Evolutionary conservation across 92 coral and sea anemone genomes (phyloP).

Genomic region (Porites cylindrica): DNA sequence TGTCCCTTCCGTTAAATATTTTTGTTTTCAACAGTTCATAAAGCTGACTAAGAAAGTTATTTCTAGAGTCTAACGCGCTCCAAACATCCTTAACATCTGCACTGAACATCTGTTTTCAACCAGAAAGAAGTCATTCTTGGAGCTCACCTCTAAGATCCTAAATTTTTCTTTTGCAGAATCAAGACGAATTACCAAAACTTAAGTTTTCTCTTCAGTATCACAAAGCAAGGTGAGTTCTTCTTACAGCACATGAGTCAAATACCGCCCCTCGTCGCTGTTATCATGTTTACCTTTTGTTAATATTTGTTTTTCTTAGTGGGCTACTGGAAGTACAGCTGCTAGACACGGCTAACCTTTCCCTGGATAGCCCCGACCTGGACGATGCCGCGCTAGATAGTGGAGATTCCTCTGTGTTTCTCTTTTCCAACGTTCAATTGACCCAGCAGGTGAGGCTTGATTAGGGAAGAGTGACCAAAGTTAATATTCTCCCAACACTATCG

Average conservation of each 20-base stretch:
- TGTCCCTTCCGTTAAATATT: too few relatives aligned
- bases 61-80: too few relatives aligned
- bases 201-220: constrained; percentile 85
- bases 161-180: not conserved
- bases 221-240: constrained; percentile 56
- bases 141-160: not conserved
- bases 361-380: not conserved
- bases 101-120: too few relatives aligned
- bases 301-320: constrained; percentile 7
- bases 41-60: too few relatives aligned
- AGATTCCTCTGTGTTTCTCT: constrained; percentile 34
- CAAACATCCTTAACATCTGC: too few relatives aligned
- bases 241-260: too few relatives aligned
- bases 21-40: too few relatives aligned
- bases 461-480: too few relatives aligned
- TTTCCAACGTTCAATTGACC: constrained; percentile 26
- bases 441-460: constrained; percentile 24
- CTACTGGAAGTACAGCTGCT: constrained; percentile 31
- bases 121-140: not conserved
- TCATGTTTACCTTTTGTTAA: too few relatives aligned
- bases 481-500: too few relatives aligned
- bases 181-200: constrained; percentile 68
- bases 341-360: constrained; percentile 14
- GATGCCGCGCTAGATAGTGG: not conserved
- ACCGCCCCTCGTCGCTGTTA: too few relatives aligned